Base-by-base conservation (phyloP, 2,113 vertebrate species). In the Mesembrinibis cayennensis region DNA sequence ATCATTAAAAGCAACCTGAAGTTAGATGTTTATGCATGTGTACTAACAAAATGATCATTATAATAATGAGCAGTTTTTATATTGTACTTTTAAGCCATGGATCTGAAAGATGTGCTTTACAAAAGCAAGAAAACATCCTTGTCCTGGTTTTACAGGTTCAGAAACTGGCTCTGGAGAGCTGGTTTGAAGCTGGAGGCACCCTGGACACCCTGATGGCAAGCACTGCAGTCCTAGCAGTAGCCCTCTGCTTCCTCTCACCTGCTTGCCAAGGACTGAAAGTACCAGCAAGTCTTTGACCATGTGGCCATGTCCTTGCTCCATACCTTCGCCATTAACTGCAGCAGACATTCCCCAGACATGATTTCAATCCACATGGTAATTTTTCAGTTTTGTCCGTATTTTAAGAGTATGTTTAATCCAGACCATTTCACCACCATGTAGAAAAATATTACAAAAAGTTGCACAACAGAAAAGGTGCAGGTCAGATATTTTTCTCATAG, bases 381-480 rank as follows among this genome's bases (percentile, higher is more conserved):
- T 66, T 61, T 63, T n/a, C 3, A 4, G 7, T 25, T 81, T 87
- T 87, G 30, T 58, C 18, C 21, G 0, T 70, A n/a, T 66, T 66
- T 79, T 53, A 74, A 17, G 21, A 36, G 2, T 23, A 27, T 34
- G 11, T 47, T 74, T 78, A 87, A 61, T 36, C 20, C 40, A 71
- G 66, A 30, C 2, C 4, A 45, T 78, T 89, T 67, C 21, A 71
- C 2, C 1, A 1, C 11, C 50, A 7, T 13, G 36, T 36, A 58
- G 36, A 6, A 25, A 6, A 30, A 18, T 27, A 9, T 16, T 44
- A 79, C 12, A 69, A 91, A 32, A 79, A 47, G 10, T 8, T 67
- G 44, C 12, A 4, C 22, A 14, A 26, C 1, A 3, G 15, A 8
- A 69, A 13, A 55, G 23, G 34, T 2, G 1, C 9, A 67, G n/a